A percentile compares a stretch with the other conserved stretches of the same genome.
phyloP scores from a whole-genome alignment of 2,113 vertebrate genomes.

The Camelus bactrianus region DNA sequence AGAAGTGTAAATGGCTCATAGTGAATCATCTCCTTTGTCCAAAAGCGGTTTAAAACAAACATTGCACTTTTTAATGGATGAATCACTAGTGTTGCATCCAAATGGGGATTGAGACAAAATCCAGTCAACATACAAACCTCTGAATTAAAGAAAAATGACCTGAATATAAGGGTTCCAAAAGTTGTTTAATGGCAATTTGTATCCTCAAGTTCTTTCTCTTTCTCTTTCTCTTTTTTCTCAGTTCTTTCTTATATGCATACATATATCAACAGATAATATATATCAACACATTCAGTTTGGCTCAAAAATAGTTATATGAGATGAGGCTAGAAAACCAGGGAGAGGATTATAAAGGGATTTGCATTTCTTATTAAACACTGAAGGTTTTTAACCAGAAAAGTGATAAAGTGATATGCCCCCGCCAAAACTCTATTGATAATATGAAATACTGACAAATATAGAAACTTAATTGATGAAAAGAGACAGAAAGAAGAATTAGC shows the following conservation, averaged over 20 bases:
- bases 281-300: background rate
- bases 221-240: background rate
- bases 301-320: background rate
- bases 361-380: background rate
- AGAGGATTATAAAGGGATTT: background rate
- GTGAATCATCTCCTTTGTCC: background rate
- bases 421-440: background rate
- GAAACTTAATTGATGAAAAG: background rate
- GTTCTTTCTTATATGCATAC: background rate
- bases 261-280: background rate
- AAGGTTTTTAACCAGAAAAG: background rate
- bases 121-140: background rate
- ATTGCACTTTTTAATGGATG: background rate
- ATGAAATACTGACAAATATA: background rate
- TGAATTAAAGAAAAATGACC: background rate
- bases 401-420: background rate
- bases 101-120: slow-evolving; percentile 1
- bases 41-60: background rate
- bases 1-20: background rate
- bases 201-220: background rate
- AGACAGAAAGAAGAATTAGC: background rate
- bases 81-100: background rate
- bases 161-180: background rate
- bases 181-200: background rate
- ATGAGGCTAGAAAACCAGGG: background rate